Conservation (phyloP, 2,888 invertebrate species). For the Monopis laevigella region DNA sequence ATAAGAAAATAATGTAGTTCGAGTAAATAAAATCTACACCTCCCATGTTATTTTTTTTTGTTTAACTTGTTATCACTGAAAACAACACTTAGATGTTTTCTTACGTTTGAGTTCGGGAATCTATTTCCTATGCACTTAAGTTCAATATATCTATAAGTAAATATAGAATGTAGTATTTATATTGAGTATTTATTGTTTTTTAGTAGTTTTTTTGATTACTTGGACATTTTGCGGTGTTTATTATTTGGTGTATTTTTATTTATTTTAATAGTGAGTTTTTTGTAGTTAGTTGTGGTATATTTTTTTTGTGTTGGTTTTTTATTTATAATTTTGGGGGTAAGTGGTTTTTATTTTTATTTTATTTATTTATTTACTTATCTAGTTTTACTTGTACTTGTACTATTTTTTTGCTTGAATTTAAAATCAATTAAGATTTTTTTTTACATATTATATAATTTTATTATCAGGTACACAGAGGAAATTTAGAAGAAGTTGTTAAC, state of each 20-base stretch:
- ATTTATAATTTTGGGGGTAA: constrained; percentile 5
- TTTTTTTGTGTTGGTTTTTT: constrained; percentile 10
- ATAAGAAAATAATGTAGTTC: no score
- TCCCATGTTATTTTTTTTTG: no score
- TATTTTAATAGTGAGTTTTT: constrained; percentile 38
- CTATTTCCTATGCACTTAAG: no score
- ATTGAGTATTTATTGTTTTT: background rate
- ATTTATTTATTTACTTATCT: constrained; percentile 15
- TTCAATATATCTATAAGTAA: no score
- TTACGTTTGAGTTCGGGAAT: no score
- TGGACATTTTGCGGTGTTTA: constrained; percentile 31
- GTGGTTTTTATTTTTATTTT: constrained; percentile 10
- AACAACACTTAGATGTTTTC: no score
- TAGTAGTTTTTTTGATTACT: constrained; percentile 31
- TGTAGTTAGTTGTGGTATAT: background rate
- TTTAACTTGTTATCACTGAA: no score
- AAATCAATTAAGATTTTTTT: constrained; percentile 1
- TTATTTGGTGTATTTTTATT: constrained; percentile 27
- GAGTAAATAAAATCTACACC: no score
- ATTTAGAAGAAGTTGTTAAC: constrained; percentile 56
- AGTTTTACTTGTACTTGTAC: constrained; percentile 13
- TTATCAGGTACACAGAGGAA: constrained; percentile 66
- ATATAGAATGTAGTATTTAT: background rate
- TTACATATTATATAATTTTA: background rate
- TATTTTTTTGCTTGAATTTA: constrained; percentile 2